A percentile compares a stretch with the other conserved stretches of the same genome.
Conservation (phyloP, 2,888 invertebrate genomes). For the Stenoptilia bipunctidactyla region DNA sequence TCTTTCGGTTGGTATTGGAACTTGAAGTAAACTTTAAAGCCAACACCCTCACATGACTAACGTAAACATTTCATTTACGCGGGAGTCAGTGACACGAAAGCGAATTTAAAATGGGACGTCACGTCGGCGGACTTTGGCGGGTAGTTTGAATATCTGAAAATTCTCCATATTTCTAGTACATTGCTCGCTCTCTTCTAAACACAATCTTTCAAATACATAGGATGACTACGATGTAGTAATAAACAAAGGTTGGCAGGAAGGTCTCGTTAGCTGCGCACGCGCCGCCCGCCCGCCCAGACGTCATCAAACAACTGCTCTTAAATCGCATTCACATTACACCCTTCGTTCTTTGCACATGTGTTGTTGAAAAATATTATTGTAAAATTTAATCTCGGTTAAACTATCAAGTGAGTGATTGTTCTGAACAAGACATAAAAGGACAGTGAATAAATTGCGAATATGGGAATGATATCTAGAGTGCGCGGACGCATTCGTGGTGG, state of each 20-base stretch:
- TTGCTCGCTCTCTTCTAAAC: constrained; percentile 15
- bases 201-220: no score
- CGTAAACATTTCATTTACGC: constrained; percentile 20
- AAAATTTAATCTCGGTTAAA: constrained; percentile 4
- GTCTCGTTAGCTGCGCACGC: constrained; percentile 17
- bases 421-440: no score
- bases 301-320: constrained; percentile 26
- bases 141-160: not conserved
- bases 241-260: no score
- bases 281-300: constrained; percentile 38
- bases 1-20: no score
- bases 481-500: constrained; percentile 75
- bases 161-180: constrained; percentile 13
- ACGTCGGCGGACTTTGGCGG: constrained; percentile 22
- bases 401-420: no score
- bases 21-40: no score
- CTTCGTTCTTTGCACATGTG: constrained; percentile 30
- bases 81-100: constrained; percentile 52
- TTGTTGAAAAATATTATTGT: constrained; percentile 14
- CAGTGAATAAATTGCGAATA: no score
- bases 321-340: constrained; percentile 52
- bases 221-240: constrained; percentile 23
- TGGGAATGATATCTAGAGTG: constrained; percentile 81
- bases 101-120: constrained; percentile 46
- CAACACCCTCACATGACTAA: no score